A percentile compares a stretch with the other conserved stretches of the same genome.
phyloP scores from a whole-genome alignment of 2,113 vertebrate species.

The Seriola rivoliana region DNA sequence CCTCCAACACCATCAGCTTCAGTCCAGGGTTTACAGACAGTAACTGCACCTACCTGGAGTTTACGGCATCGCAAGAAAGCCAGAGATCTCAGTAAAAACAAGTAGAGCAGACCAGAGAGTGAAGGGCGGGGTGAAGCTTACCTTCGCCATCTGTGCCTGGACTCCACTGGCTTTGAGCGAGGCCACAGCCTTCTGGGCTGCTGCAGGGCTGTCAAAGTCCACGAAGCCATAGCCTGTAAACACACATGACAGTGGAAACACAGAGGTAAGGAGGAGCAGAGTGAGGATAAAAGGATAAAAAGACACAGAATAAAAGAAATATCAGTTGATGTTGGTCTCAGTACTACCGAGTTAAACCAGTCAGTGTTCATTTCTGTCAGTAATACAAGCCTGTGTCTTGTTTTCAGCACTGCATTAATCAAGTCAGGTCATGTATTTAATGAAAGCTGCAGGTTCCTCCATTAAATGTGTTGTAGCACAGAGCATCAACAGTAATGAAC shows the following conservation, averaged over 20 bases:
- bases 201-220: slow-evolving; percentile 98
- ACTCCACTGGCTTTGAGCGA: slow-evolving; percentile 98
- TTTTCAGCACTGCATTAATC: slow-evolving; percentile 48
- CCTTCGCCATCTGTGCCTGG: slow-evolving; percentile 99
- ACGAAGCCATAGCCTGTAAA: slow-evolving; percentile 96
- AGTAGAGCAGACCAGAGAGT: slow-evolving; percentile 4
- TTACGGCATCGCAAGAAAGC: background rate
- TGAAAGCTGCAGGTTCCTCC: slow-evolving; percentile 35
- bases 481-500: slow-evolving; percentile 47
- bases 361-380: slow-evolving; percentile 27
- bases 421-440: slow-evolving; percentile 56
- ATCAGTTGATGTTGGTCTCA: slow-evolving; percentile 8
- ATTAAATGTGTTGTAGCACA: slow-evolving; percentile 60
- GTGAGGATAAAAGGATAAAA: background rate
- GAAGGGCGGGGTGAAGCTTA: slow-evolving; percentile 76
- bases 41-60: background rate
- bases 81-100: slow-evolving; percentile 18
- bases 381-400: slow-evolving; percentile 17
- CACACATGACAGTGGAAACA: slow-evolving; percentile 11
- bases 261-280: background rate
- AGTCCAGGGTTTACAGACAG: background rate
- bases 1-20: background rate
- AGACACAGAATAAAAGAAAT: background rate
- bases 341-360: slow-evolving; percentile 21
- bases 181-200: slow-evolving; percentile 98